phyloP scores from a whole-genome alignment of 64 coral and sea anemone species.

The Dendronephthya gigantea region DNA sequence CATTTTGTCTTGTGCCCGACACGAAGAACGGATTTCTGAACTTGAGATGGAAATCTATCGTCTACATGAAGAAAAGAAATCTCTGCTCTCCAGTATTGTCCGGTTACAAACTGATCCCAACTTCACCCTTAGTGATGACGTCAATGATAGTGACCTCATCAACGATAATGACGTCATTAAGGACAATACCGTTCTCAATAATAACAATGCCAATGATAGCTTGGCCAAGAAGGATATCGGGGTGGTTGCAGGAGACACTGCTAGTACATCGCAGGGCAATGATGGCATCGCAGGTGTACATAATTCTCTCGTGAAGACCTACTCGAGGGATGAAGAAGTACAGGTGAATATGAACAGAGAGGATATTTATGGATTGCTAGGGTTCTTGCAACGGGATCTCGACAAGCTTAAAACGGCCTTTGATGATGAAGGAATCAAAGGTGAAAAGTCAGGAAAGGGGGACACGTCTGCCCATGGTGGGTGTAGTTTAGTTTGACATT shows the following conservation, averaged over 20 bases:
- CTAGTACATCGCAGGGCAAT: not conserved
- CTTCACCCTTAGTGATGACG: not conserved
- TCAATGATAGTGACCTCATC: not conserved
- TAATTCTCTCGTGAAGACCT: not conserved
- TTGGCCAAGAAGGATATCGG: not conserved
- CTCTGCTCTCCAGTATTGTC: not conserved
- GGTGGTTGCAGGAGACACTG: not conserved
- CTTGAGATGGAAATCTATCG: not conserved
- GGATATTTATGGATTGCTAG: not conserved
- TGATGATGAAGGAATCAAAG: not conserved
- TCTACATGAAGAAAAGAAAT: constrained; percentile 6
- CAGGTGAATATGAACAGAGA: not conserved
- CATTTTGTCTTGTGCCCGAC: not conserved
- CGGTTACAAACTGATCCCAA: constrained; percentile 9
- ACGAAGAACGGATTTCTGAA: not conserved
- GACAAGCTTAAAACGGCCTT: not conserved
- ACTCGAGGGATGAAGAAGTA: not conserved
- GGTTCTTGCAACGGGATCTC: not conserved
- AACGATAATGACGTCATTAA: not conserved
- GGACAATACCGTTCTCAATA: not conserved
- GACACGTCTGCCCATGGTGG: not conserved
- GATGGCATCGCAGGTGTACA: not conserved
- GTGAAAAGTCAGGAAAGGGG: not conserved
- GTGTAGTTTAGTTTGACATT: not conserved
- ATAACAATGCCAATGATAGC: too few species aligned